Conservation (phyloP, 1,140 invertebrate genomes). For the Parapsyche elsis region DNA sequence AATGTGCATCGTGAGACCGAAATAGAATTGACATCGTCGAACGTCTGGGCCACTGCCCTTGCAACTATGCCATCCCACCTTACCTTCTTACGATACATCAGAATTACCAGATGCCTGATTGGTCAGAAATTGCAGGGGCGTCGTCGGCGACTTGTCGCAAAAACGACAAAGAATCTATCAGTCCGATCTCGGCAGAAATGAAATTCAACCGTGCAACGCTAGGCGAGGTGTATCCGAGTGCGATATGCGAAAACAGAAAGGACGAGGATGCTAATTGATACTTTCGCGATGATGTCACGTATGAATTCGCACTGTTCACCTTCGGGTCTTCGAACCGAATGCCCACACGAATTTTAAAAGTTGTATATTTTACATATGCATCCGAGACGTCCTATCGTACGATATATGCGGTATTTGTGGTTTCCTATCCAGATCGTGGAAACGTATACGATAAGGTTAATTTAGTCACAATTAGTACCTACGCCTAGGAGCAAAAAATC, state of each 20-base stretch:
- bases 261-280: neutral
- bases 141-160: too few species aligned
- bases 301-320: neutral
- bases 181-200: too few species aligned
- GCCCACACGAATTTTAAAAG: neutral
- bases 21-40: constrained; percentile 41
- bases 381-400: neutral
- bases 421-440: constrained; percentile 1
- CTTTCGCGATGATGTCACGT: neutral
- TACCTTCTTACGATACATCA: constrained; percentile 20
- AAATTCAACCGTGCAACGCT: too few species aligned
- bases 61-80: constrained; percentile 36
- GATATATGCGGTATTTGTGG: constrained; percentile 6
- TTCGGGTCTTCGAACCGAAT: neutral
- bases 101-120: constrained; percentile 4
- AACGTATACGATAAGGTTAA: neutral
- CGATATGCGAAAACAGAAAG: too few species aligned
- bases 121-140: too few species aligned
- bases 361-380: neutral
- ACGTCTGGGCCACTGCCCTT: constrained; percentile 47
- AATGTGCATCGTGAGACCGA: constrained; percentile 14
- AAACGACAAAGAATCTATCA: too few species aligned
- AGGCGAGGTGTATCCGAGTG: too few species aligned
- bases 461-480: too few species aligned
- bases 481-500: too few species aligned